phyloP scores from a whole-genome alignment of 2,797 vertebrate genomes.

The Microctenopoma stevenorrisi region DNA sequence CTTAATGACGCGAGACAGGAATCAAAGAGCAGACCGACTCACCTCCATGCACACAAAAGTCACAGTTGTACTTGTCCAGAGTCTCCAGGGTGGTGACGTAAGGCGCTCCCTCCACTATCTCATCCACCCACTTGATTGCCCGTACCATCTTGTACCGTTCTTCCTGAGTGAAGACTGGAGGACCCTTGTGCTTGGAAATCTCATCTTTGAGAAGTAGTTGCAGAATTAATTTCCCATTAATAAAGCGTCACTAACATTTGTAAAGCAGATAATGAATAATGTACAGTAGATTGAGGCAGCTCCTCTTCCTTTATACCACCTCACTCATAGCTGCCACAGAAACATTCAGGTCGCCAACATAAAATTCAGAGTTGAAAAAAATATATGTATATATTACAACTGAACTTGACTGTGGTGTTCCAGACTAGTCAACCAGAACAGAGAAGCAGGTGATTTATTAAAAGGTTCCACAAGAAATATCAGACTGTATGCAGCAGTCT shows the following conservation, averaged over 20 bases:
- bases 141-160: constrained; percentile 97
- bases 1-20: neutral
- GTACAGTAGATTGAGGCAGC: neutral
- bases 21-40: neutral
- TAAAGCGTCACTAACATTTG: neutral
- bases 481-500: constrained; percentile 6
- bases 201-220: constrained; percentile 82
- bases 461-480: neutral
- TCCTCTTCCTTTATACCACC: neutral
- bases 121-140: constrained; percentile 99
- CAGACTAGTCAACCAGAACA: neutral
- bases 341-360: neutral
- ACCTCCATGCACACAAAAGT: constrained; percentile 92
- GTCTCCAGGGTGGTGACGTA: constrained; percentile 97
- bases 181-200: constrained; percentile 97
- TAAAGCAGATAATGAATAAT: neutral
- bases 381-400: too few relatives aligned
- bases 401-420: neutral
- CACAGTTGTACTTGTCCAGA: constrained; percentile 92
- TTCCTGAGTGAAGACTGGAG: constrained; percentile 96
- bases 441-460: neutral
- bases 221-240: neutral
- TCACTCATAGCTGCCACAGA: neutral
- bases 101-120: constrained; percentile 94
- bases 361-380: neutral